Evolutionary conservation across 2,113 vertebrate genomes (phyloP), one percentile per base, ranked within the genome.

Genomic region (Mobula hypostoma): DNA sequence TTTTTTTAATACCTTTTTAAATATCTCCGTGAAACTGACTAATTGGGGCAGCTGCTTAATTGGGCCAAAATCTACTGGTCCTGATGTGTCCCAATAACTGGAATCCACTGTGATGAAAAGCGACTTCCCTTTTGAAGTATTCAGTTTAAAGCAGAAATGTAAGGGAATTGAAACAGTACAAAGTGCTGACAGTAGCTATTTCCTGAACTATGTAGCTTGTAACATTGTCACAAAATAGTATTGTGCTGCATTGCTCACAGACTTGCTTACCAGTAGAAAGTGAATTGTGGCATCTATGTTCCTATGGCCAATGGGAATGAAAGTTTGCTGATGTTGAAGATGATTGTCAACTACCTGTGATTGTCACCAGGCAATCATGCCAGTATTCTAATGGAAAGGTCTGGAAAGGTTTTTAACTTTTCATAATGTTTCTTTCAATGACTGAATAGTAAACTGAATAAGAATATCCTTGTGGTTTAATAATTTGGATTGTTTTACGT

Each of bases 261-360:
- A 48, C 9, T 29, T 92, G 63, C 66, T 72, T 72, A 29, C 85
- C 63, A 27, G 17, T 74, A 11, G 21, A 74, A 93, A 24, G 36
- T 93, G 91, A 93, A 93, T 56, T 40, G 40, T 29, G 48, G 70
- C 6, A 92, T 72, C 32, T 92, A 66, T 19, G 88, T 1, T 63
- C 17, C 61, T 76, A 61, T 61, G 58, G 8, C 68, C 19, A 72
- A 21, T 21, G 7, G 24, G 68, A 56, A 24, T 93, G 83, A 87
- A 87, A 79, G 27, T 94, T 19, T 82, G 21, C 94, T 96, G 96
- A 94, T 95, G 97, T 96, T 97, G 96, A 96, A 95, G 85, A 95
- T 95, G 96, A 94, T 97, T 96, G 72, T 97, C 97, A 95, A 85
- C 94, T 96, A 95, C 94, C 74, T 95, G 95, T 19, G 79, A 76